Conservation (phyloP, 2,888 invertebrate species). For the Sinelater perroti region DNA sequence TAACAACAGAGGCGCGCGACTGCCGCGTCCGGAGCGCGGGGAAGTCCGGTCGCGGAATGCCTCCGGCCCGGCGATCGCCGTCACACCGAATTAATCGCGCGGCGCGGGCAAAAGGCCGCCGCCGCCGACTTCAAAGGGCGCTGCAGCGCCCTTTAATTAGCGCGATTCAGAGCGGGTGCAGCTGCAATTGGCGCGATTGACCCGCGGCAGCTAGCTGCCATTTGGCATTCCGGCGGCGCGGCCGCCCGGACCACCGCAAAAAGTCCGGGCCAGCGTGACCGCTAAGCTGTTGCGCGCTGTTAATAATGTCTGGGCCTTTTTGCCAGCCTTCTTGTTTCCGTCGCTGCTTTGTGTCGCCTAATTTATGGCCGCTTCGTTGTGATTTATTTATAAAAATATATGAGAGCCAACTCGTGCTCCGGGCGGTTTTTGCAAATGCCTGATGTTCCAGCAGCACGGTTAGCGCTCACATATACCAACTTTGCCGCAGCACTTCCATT, state of each 20-base stretch:
- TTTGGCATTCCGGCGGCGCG: neutral
- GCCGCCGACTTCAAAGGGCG: neutral
- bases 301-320: constrained; percentile 25
- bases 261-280: constrained; percentile 7
- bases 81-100: constrained; percentile 1
- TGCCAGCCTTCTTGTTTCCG: constrained; percentile 20
- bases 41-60: constrained; percentile 14
- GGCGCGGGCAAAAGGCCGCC: neutral
- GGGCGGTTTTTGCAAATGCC: too few species aligned
- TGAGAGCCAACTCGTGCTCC: constrained; percentile 3
- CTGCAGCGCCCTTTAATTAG: constrained; percentile 3
- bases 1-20: constrained; percentile 15
- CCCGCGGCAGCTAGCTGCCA: neutral
- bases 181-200: constrained; percentile 1
- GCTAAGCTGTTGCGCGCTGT: constrained; percentile 28
- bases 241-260: constrained; percentile 5
- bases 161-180: constrained; percentile 1
- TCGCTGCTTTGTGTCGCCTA: constrained; percentile 14
- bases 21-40: constrained; percentile 5
- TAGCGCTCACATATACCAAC: too few species aligned
- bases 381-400: constrained; percentile 28
- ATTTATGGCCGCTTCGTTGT: constrained; percentile 19
- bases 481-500: too few species aligned
- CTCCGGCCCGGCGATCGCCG: constrained; percentile 9
- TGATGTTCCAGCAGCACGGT: too few species aligned